These are phyloP conservation scores for Castor canadensis DNA, from an alignment of 2,113 vertebrate species.

Conservation along the genomic window DNA sequence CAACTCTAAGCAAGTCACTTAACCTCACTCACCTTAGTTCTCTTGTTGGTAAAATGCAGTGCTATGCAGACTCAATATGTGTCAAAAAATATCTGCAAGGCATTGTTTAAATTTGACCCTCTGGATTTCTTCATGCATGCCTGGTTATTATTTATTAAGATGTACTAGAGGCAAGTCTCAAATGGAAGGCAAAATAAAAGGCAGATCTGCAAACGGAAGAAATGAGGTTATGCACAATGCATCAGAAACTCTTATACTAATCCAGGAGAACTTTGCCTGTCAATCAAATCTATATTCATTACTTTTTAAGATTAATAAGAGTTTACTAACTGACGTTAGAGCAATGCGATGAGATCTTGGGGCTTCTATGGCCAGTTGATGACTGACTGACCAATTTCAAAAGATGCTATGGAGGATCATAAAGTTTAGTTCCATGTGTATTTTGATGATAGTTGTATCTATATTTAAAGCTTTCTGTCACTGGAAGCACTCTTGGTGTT, in stretches of 20 bases:
- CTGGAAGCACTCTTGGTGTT: slow-evolving; percentile 82
- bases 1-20: not conserved
- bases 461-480: slow-evolving; percentile 88
- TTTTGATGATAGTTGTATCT: slow-evolving; percentile 86
- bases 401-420: slow-evolving; percentile 74
- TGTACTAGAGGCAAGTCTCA: slow-evolving; percentile 33
- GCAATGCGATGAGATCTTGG: slow-evolving; percentile 45
- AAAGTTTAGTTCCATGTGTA: slow-evolving; percentile 80
- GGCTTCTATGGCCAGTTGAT: slow-evolving; percentile 65
- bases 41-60: slow-evolving; percentile 45
- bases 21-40: slow-evolving; percentile 47
- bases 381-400: slow-evolving; percentile 76
- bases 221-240: slow-evolving; percentile 50
- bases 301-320: slow-evolving; percentile 65
- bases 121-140: slow-evolving; percentile 58
- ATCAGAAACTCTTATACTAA: slow-evolving; percentile 40
- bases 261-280: slow-evolving; percentile 64
- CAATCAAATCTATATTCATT: slow-evolving; percentile 68
- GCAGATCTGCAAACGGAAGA: slow-evolving; percentile 36
- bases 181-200: slow-evolving; percentile 60
- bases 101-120: slow-evolving; percentile 67
- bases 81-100: slow-evolving; percentile 57
- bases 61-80: slow-evolving; percentile 42
- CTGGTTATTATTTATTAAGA: slow-evolving; percentile 73
- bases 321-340: slow-evolving; percentile 71